These are phyloP conservation scores for Thymallus thymallus DNA, from an alignment of 2,113 vertebrate genomes.

Conservation along the genomic window DNA sequence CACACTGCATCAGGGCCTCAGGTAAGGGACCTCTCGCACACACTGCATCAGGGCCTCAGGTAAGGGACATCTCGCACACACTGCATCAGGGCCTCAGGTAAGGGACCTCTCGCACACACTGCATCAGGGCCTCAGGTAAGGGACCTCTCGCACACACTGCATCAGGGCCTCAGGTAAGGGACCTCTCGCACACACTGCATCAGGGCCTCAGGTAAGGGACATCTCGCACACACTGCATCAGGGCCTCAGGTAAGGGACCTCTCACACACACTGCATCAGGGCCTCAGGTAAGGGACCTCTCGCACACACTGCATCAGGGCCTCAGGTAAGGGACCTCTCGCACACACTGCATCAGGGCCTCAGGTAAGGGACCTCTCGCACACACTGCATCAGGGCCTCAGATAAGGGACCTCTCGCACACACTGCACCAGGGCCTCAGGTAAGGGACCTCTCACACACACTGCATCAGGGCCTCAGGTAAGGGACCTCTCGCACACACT, in stretches of 20 bases:
- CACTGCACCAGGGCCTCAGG: conserved; percentile 7
- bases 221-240: conserved; percentile 6
- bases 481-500: neutral
- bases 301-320: conserved; percentile 11
- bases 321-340: neutral
- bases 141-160: conserved; percentile 4
- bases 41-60: conserved; percentile 7
- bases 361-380: neutral
- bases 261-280: conserved; percentile 9
- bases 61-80: neutral
- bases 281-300: neutral
- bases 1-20: conserved; percentile 5
- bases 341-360: conserved; percentile 8
- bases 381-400: conserved; percentile 5
- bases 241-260: neutral
- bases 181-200: conserved; percentile 4
- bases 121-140: conserved; percentile 6
- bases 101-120: neutral
- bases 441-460: neutral
- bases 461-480: conserved; percentile 7
- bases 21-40: neutral
- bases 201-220: neutral
- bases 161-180: neutral
- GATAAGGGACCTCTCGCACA: neutral
- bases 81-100: conserved; percentile 7